Percentiles rank a stretch among this genome's conserved stretches.
These are phyloP conservation scores for Habroteleia sp. DNA, from an alignment of 2,888 invertebrate genomes.

Conservation along the genomic window DNA sequence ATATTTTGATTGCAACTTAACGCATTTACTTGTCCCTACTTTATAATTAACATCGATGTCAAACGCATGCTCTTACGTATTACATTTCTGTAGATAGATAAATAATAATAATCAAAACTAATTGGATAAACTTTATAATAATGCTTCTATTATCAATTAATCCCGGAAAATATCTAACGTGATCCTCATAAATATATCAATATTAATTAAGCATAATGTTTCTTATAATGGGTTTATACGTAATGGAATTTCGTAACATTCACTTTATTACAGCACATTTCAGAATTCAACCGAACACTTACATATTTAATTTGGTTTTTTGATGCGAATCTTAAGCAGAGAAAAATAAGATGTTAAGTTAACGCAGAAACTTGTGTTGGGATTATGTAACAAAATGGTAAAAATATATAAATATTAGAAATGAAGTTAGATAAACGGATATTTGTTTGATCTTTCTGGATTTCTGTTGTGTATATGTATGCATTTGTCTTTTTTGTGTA, in stretches of 20 bases:
- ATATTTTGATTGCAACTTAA: slow-evolving; percentile 58
- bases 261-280: background rate
- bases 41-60: slow-evolving; percentile 52
- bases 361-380: too few relatives aligned
- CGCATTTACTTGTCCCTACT: slow-evolving; percentile 47
- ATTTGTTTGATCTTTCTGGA: too few relatives aligned
- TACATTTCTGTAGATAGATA: slow-evolving; percentile 37
- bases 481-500: too few relatives aligned
- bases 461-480: too few relatives aligned
- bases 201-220: slow-evolving; percentile 8
- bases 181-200: background rate
- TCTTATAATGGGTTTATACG: background rate
- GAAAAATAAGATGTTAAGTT: too few relatives aligned
- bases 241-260: slow-evolving; percentile 17
- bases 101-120: slow-evolving; percentile 51
- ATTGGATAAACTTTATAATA: slow-evolving; percentile 30
- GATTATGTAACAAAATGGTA: too few relatives aligned
- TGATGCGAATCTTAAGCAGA: too few relatives aligned
- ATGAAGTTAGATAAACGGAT: too few relatives aligned
- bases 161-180: slow-evolving; percentile 14
- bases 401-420: too few relatives aligned
- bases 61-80: slow-evolving; percentile 41
- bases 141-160: slow-evolving; percentile 18
- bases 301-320: too few relatives aligned
- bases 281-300: too few relatives aligned